Evolutionary conservation across 1,140 invertebrate genomes (phyloP).

Genomic region (Medauroidea extradentata): DNA sequence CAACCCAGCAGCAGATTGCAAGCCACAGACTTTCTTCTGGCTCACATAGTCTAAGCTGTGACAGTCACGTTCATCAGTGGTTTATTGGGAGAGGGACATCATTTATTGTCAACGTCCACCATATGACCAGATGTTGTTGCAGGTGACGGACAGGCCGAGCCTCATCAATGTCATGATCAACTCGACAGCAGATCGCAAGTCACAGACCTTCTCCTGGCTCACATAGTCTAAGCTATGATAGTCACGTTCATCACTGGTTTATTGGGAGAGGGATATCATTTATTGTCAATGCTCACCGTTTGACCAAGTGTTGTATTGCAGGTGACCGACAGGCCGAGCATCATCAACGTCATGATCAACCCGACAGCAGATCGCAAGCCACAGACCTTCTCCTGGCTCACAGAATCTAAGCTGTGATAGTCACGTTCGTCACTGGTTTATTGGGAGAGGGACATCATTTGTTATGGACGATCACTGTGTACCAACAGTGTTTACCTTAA

Average conservation of each 20-base stretch:
- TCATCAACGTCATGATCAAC: constrained; percentile 90
- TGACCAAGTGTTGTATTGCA: no score
- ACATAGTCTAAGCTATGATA: constrained; percentile 87
- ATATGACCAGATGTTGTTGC: no score
- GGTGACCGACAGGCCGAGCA: constrained; percentile 65
- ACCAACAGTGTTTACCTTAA: no score
- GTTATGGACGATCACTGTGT: no score
- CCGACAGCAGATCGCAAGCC: constrained; percentile 83
- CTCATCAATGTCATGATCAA: constrained; percentile 90
- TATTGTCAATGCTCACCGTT: no score
- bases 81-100: no score
- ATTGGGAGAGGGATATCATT: no score
- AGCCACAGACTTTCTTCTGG: constrained; percentile 87
- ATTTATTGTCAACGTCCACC: no score
- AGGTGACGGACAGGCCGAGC: constrained; percentile 64
- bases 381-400: constrained; percentile 87
- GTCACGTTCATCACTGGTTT: no score
- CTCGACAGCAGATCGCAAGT: constrained; percentile 81
- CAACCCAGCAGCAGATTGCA: constrained; percentile 79
- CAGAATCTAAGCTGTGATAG: constrained; percentile 84
- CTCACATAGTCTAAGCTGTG: constrained; percentile 86
- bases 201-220: constrained; percentile 86
- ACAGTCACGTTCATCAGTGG: no score
- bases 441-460: no score
- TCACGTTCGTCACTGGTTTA: no score